phyloP scores from a whole-genome alignment of 37 sponge, comb jelly and placozoan species.

The Corticium candelabrum region DNA sequence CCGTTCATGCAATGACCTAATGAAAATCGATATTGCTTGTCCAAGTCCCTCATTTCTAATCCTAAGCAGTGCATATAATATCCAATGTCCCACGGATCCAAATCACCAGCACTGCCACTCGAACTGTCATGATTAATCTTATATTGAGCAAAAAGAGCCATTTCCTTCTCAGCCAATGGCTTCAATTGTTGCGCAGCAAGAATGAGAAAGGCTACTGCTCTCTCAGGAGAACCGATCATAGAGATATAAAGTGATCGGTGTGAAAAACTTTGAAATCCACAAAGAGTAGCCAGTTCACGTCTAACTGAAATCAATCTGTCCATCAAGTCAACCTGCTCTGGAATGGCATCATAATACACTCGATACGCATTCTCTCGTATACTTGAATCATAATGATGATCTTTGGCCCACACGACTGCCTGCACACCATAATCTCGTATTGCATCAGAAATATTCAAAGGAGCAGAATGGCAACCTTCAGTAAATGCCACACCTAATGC shows the following conservation, averaged over 20 bases:
- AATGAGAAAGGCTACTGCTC: conserved; percentile 47
- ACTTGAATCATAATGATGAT: conserved; percentile 16
- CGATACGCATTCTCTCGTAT: conserved; percentile 32
- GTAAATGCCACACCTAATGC: conserved; percentile 33
- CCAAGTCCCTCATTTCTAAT: conserved; percentile 2
- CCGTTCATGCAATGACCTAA: conserved; percentile 55
- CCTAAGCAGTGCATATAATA: conserved; percentile 14
- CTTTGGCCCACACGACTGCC: conserved; percentile 17
- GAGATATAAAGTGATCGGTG: conserved; percentile 40
- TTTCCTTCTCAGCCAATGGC: conserved; percentile 49
- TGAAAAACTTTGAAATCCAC: conserved; percentile 65
- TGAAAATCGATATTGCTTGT: conserved; percentile 24
- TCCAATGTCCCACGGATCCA: conserved; percentile 53
- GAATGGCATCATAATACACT: conserved; percentile 22
- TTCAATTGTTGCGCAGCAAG: conserved; percentile 23
- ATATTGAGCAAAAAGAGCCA: conserved; percentile 14
- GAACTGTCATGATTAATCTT: not conserved
- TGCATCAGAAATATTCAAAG: not conserved
- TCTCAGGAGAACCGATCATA: conserved; percentile 62
- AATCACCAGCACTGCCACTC: not conserved
- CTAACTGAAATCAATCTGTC: conserved; percentile 31
- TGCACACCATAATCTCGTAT: not conserved
- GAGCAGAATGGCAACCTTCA: not conserved
- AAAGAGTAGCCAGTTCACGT: conserved; percentile 50
- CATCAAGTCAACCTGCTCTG: conserved; percentile 22